Base-by-base conservation (phyloP, 1,140 invertebrate species). In the Ostrea edulis region DNA sequence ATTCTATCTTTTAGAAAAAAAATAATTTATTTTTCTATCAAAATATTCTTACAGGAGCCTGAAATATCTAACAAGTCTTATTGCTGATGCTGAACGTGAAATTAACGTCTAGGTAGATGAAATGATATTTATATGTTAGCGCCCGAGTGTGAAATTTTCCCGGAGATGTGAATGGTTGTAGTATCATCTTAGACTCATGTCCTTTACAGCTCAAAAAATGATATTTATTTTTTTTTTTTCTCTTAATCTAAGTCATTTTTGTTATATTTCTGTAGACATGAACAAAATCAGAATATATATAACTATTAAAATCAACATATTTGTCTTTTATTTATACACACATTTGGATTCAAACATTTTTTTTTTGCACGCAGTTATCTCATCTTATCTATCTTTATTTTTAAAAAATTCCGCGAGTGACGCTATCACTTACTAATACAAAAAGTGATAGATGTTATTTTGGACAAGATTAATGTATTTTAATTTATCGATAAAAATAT, bases 281-380 rank as follows among this genome's bases (percentile, higher is more conserved):
- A 77, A 77, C 68, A 77, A 77, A 77, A 77, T 29, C 68, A 77
- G 68, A 77, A 77, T 77, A 77, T 77, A 77, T 77, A 77, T 77
- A 77, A 77, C 25, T 77, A 77, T 77, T 14, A 77, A 77, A 77
- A 25, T 29, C 25, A 35, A 12, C 14, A 9, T 77, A 62, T 77
- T 77, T 77, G 68, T 77, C 68, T 77, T 77, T 35, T 17, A 77
- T 77, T 77, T 25, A 35, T 77, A 68, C 22, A 22, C n/a, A n/a
- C 25, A 9, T 22, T 55, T 55, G 14, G 9, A 17, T 25, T n/a
- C 2, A 22, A 71, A 25, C 22, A 25, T 29, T 77, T 77, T 35
- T 35, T 77, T 35, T 11, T 8, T 12, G 7, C 9, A 35, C 25
- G 68, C 68, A 71, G 22, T n/a, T 8, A 25, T 9, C 17, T 68